Evolutionary conservation across 1,140 invertebrate genomes (phyloP).

Genomic region (Drosophila oshimai): DNA sequence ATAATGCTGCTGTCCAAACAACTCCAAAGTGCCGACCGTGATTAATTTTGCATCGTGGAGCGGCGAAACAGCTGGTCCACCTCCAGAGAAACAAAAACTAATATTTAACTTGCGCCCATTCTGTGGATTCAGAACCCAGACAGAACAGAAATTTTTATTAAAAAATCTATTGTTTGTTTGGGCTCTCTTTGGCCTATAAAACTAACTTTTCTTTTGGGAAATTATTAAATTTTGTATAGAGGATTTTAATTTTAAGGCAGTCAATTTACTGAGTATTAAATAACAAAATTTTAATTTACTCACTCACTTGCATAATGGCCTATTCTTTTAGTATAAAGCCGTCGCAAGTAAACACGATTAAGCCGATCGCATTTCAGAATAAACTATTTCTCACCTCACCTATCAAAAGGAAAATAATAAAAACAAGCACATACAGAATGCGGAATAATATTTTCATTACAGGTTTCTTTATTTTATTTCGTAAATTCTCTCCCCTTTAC

Average conservation of each 20-base stretch:
- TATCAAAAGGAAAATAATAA: not conserved
- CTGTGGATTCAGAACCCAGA: not conserved
- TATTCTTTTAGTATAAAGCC: no score
- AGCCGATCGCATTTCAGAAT: not conserved
- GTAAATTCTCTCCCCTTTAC: not conserved
- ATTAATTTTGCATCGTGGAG: conserved; percentile 60
- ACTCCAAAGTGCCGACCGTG: conserved; percentile 56
- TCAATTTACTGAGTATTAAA: no score
- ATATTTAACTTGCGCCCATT: conserved; percentile 43
- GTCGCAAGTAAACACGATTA: not conserved
- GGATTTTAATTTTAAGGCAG: no score
- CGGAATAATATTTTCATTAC: conserved; percentile 22
- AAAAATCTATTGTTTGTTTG: not conserved
- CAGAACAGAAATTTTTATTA: not conserved
- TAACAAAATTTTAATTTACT: no score
- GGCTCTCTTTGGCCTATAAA: not conserved
- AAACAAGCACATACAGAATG: not conserved
- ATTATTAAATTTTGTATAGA: no score
- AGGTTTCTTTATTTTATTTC: conserved; percentile 2
- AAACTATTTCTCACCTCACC: not conserved
- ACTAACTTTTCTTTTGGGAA: not conserved
- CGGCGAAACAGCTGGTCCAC: conserved; percentile 35
- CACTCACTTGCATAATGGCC: no score
- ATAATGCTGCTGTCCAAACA: conserved; percentile 57
- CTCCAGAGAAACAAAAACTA: conserved; percentile 40